Base-by-base conservation (phyloP, 2,888 invertebrate species). In the Exephanes ischioxanthus region DNA sequence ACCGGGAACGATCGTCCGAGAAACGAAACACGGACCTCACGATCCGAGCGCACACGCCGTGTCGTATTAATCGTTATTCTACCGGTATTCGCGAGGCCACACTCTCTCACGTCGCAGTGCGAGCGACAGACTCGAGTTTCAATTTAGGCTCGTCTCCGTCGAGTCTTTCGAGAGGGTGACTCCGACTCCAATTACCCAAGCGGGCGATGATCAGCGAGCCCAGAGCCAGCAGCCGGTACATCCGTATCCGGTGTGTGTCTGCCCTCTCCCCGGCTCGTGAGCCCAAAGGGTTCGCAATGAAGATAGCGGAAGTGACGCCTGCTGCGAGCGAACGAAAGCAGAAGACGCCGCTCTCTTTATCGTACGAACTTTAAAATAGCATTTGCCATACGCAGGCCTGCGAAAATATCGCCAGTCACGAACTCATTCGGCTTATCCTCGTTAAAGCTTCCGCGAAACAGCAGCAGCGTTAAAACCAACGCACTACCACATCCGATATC, bases 301-400 rank as follows among this genome's bases (percentile, higher is more conserved):
- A 90, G 90, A 90, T 90, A 90, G 87, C 89, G 90, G 89, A 90
- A 89, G 88, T 87, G 88, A 89, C 88, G 89, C 84, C 87, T 82
- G 81, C 81, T 78, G 72, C 67, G 87, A 86, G 53, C 67, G 71
- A 78, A 55, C 87, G 80, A 88, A 89, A 88, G 88, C 90, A 90
- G 89, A 90, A 87, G 88, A 85, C 84, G 80, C 80, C 67, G 71
- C 45, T 70, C 67, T 33, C 30, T 37, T 71, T 58, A 33, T 68
- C 78, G 33, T 63, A 33, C 14, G 16, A 37, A 66, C 67, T 80
- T 87, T 75, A 84, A 84, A 86, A 83, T 84, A 84, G 87, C 81
- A 83, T 80, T 82, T 67, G 53, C 51, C 41, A 61, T 66, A 67
- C 3, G 45, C 51, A 22, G 37, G 30, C 16, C 30, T 48, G 33